Base-by-base conservation (phyloP, 2,113 vertebrate genomes). In the Rutilus rutilus region DNA sequence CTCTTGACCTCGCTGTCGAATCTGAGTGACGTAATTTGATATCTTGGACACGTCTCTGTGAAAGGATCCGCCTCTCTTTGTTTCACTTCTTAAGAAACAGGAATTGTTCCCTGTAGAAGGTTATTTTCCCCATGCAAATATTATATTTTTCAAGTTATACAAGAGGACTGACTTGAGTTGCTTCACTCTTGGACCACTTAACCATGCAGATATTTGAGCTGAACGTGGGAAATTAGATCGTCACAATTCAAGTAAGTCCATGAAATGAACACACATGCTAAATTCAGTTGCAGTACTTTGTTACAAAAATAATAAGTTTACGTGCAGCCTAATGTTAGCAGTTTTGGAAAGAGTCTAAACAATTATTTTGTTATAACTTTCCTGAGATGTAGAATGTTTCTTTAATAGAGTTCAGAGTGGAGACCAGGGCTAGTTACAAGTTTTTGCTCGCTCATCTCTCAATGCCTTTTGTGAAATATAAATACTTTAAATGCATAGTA, bases 51-150 rank as follows among this genome's bases (percentile, higher is more conserved):
- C 39, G n/a, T 65, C 17, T 14, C 25, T 45, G 6, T n/a, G 21
- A 30, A 2, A 83, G 14, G 39, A 52, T 6, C 23, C 65, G 50
- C 82, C 47, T 42, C 21, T 73, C 15, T 83, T 36, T 19, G 82
- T 83, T 83, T 83, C 82, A 21, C 21, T 83, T 79, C 6, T 73
- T 6, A 54, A 42, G 67, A 73, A 83, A 83, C 47, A 59, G 67
- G 67, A 83, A 59, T 50, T 36, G 21, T 54, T 82, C 21, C 11
- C 2, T 36, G 0, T 25, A 21, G 5, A 52, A 30, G n/a, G 42
- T 33, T 67, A 15, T 67, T 52, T 69, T 15, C 42, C 64, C 15
- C 59, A 42, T 25, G 39, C 5, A n/a, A 36, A 82, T 1, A 14
- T 36, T n/a, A 33, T 23, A 23, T 82, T 42, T 42, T 42, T 10